Evolutionary conservation across 2,113 vertebrate species (phyloP).

Genomic region (Percopsis transmontana): DNA sequence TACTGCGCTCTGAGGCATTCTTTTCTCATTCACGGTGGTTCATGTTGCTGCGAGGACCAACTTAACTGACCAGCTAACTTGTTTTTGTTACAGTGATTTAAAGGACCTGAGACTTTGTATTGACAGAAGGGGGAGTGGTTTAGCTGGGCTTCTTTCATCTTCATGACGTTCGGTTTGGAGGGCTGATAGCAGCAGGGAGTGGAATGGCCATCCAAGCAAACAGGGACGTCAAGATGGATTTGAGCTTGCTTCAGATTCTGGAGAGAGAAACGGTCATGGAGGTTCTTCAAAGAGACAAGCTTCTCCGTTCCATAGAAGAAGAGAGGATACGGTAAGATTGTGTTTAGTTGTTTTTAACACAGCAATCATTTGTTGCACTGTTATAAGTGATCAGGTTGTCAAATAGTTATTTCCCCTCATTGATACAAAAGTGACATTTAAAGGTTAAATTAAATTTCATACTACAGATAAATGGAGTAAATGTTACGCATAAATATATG

Average conservation of each 20-base stretch:
- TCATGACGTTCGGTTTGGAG: neutral
- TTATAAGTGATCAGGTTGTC: too few relatives aligned
- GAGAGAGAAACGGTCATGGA: conserved; percentile 85
- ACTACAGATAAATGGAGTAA: too few relatives aligned
- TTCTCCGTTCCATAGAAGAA: conserved; percentile 81
- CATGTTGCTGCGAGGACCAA: too few relatives aligned
- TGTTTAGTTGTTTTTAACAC: too few relatives aligned
- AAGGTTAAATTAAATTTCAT: too few relatives aligned
- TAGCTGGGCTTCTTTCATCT: neutral
- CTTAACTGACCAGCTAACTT: neutral
- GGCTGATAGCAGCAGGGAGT: conserved; percentile 4
- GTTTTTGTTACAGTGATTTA: neutral
- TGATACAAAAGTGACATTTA: neutral
- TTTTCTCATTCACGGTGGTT: neutral
- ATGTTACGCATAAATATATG: too few relatives aligned
- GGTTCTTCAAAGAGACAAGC: conserved; percentile 86
- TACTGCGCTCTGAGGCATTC: too few relatives aligned
- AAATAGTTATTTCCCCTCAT: neutral
- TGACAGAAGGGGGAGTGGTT: neutral
- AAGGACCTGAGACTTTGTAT: neutral
- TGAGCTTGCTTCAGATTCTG: conserved; percentile 80
- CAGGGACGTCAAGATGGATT: conserved; percentile 63
- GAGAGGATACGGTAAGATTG: conserved; percentile 84
- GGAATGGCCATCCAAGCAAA: conserved; percentile 4
- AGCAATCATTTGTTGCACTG: too few relatives aligned